A percentile compares a stretch with the other conserved stretches of the same genome.
phyloP scores from a whole-genome alignment of 1,140 invertebrate species.

The Philopotamus ludificatus region DNA sequence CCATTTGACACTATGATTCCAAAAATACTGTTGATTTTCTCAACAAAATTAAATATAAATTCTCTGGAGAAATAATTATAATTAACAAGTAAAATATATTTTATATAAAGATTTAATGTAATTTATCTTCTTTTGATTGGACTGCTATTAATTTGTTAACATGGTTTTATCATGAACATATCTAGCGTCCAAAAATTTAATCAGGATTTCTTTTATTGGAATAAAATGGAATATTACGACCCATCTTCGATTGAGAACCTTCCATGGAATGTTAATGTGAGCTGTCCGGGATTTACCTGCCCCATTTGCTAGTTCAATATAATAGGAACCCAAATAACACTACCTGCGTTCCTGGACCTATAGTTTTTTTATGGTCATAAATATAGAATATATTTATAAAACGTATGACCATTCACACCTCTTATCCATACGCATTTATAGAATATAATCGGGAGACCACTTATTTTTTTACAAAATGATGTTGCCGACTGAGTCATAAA shows the following conservation, averaged over 20 bases:
- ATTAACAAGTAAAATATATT: too few relatives aligned
- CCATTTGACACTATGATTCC: not conserved
- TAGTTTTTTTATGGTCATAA: not conserved
- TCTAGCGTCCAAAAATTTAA: too few relatives aligned
- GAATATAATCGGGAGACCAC: too few relatives aligned
- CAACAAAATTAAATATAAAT: not conserved
- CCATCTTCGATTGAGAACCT: slow-evolving; percentile 8
- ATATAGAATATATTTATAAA: not conserved
- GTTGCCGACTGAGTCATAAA: too few relatives aligned
- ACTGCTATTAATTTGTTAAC: too few relatives aligned
- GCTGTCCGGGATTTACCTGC: slow-evolving; percentile 14
- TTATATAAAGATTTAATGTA: too few relatives aligned
- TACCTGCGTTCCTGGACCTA: slow-evolving; percentile 9
- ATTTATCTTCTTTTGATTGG: too few relatives aligned
- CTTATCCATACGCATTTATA: too few relatives aligned
- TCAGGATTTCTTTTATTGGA: not conserved
- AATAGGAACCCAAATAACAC: slow-evolving; percentile 17
- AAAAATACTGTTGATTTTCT: not conserved
- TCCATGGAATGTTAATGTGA: slow-evolving; percentile 21
- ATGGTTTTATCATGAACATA: too few relatives aligned
- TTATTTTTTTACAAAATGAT: too few relatives aligned
- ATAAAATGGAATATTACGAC: not conserved
- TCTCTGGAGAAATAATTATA: not conserved
- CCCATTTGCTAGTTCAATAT: slow-evolving; percentile 14
- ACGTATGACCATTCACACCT: not conserved